Percentiles rank a stretch among this genome's conserved stretches.
These are phyloP conservation scores for Drosophila sproati DNA, from an alignment of 1,140 invertebrate genomes.

Conservation along the genomic window DNA sequence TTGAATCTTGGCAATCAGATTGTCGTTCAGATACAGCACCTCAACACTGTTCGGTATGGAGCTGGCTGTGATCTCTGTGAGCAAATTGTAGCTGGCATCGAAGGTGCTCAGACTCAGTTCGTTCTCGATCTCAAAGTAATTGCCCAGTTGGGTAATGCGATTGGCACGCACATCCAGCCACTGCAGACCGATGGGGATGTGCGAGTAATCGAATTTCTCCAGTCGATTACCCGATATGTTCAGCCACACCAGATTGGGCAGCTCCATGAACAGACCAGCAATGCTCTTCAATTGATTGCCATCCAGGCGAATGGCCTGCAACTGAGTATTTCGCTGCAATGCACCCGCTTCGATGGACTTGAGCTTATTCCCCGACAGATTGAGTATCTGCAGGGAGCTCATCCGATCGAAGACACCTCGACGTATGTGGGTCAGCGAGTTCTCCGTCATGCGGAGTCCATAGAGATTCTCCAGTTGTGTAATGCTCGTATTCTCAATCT, in stretches of 20 bases:
- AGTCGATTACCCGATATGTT: slow-evolving; percentile 96
- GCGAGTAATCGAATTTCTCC: slow-evolving; percentile 95
- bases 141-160: slow-evolving; percentile 93
- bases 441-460: slow-evolving; percentile 93
- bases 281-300: slow-evolving; percentile 95
- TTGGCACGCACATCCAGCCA: slow-evolving; percentile 96
- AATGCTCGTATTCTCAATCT: slow-evolving; percentile 93
- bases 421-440: slow-evolving; percentile 93
- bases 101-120: slow-evolving; percentile 92
- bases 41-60: slow-evolving; percentile 95
- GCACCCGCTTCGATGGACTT: slow-evolving; percentile 93
- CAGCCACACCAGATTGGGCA: slow-evolving; percentile 95
- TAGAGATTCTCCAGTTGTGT: slow-evolving; percentile 91
- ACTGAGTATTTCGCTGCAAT: slow-evolving; percentile 93
- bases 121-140: slow-evolving; percentile 95
- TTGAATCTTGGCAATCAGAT: slow-evolving; percentile 93
- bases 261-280: slow-evolving; percentile 92
- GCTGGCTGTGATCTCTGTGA: slow-evolving; percentile 93
- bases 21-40: slow-evolving; percentile 93
- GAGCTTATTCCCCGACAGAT: slow-evolving; percentile 94
- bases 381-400: slow-evolving; percentile 93
- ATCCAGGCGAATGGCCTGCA: slow-evolving; percentile 94
- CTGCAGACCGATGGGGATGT: slow-evolving; percentile 94
- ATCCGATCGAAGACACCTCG: slow-evolving; percentile 94
- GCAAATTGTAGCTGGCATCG: slow-evolving; percentile 93